Percentiles rank a stretch among this genome's conserved stretches.
Evolutionary conservation across 2,888 invertebrate genomes (phyloP).

Genomic region (Hyposoter dolosus): DNA sequence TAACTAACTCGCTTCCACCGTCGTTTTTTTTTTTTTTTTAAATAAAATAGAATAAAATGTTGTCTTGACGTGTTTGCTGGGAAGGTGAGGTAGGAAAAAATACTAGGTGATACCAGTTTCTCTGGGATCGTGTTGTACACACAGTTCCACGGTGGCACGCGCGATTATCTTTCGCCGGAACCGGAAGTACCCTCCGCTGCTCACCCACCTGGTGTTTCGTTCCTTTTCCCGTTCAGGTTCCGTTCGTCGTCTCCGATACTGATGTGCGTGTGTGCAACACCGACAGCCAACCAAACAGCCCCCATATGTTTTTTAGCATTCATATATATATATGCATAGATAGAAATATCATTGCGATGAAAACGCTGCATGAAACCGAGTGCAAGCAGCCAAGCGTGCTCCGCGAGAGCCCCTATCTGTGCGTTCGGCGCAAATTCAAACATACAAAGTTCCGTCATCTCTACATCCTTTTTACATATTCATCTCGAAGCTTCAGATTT

Average conservation of each 20-base stretch:
- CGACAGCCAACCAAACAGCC: slow-evolving; percentile 31
- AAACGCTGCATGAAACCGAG: slow-evolving; percentile 49
- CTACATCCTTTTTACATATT: not conserved
- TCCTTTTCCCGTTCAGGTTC: slow-evolving; percentile 60
- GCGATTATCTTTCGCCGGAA: slow-evolving; percentile 83
- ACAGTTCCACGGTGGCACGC: slow-evolving; percentile 72
- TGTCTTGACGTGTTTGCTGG: not conserved
- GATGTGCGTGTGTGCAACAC: slow-evolving; percentile 29
- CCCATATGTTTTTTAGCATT: slow-evolving; percentile 59
- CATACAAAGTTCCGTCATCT: slow-evolving; percentile 22
- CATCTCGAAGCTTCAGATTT: slow-evolving; percentile 23
- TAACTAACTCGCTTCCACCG: no score
- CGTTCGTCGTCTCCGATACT: slow-evolving; percentile 51
- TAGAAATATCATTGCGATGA: slow-evolving; percentile 27
- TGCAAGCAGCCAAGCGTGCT: slow-evolving; percentile 56
- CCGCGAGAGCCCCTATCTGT: slow-evolving; percentile 4
- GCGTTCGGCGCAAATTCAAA: not conserved
- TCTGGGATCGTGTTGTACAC: slow-evolving; percentile 42
- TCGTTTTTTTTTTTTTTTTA: not conserved
- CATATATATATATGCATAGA: not conserved
- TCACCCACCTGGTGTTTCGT: slow-evolving; percentile 82
- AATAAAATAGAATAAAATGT: not conserved
- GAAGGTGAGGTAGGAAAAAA: not conserved
- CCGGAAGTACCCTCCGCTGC: slow-evolving; percentile 83
- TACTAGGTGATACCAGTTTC: slow-evolving; percentile 5